A percentile compares a stretch with the other conserved stretches of the same genome.
phyloP scores from a whole-genome alignment of 2,888 invertebrate genomes.

The Leptogaster cylindrica region DNA sequence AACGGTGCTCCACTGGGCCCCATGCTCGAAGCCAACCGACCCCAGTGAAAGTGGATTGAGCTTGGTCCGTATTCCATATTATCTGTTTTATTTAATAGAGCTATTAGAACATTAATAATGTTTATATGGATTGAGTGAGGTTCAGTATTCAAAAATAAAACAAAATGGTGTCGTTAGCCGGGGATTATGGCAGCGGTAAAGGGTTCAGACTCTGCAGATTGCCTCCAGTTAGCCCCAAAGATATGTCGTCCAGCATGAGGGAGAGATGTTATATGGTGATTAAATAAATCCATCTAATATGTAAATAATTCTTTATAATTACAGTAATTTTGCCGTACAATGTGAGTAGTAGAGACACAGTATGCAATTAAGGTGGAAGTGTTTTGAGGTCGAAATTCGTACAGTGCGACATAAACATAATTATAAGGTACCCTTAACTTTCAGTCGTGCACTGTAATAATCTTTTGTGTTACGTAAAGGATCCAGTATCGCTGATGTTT shows the following conservation, averaged over 20 bases:
- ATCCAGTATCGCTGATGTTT: neutral
- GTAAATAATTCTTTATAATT: slow-evolving; percentile 34
- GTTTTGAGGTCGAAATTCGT: slow-evolving; percentile 16
- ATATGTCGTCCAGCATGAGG: no score
- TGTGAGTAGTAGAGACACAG: neutral
- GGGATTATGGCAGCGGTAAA: neutral
- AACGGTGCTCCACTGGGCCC: neutral
- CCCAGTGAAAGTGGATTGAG: slow-evolving; percentile 14
- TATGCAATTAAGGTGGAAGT: slow-evolving; percentile 24
- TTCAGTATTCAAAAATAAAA: neutral
- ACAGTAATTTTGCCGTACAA: slow-evolving; percentile 4
- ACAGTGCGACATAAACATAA: slow-evolving; percentile 2
- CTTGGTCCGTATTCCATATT: neutral
- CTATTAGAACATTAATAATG: slow-evolving; percentile 35
- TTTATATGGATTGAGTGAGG: neutral
- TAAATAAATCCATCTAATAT: slow-evolving; percentile 32
- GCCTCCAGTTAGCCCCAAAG: neutral
- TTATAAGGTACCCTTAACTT: neutral
- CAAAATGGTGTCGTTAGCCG: slow-evolving; percentile 3
- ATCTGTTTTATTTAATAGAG: slow-evolving; percentile 24
- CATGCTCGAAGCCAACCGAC: neutral
- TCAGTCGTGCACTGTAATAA: neutral
- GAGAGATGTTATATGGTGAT: slow-evolving; percentile 6
- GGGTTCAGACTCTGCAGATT: neutral
- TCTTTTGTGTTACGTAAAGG: slow-evolving; percentile 2